phyloP scores from a whole-genome alignment of 2,888 invertebrate genomes.

The Nebria brevicollis region DNA sequence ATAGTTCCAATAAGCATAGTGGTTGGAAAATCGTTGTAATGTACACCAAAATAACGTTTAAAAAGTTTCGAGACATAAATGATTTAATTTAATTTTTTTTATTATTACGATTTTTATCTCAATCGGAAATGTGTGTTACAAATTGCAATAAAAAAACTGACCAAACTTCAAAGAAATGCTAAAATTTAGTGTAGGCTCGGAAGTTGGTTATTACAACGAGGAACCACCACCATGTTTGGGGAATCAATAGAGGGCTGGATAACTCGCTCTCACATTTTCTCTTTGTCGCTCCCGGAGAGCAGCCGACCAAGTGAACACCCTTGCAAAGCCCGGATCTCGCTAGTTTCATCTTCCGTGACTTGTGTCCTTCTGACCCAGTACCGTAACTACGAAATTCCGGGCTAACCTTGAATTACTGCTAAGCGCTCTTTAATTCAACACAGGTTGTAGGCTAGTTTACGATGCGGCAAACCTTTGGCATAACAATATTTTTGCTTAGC shows the following conservation, averaged over 20 bases:
- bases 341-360: background rate
- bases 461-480: background rate
- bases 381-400: background rate
- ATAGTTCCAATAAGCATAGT: background rate
- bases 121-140: background rate
- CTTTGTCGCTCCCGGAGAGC: background rate
- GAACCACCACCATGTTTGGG: constrained; percentile 1
- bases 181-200: background rate
- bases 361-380: background rate
- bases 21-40: background rate
- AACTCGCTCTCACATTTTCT: background rate
- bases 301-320: background rate
- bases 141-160: background rate
- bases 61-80: background rate
- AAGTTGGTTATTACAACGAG: background rate
- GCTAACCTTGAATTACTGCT: background rate
- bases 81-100: no score
- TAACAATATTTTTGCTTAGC: background rate
- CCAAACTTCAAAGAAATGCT: background rate
- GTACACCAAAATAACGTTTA: background rate
- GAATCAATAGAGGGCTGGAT: constrained; percentile 4
- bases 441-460: background rate
- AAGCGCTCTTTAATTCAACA: background rate
- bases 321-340: background rate
- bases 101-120: background rate